A percentile compares a stretch with the other conserved stretches of the same genome.
These are phyloP conservation scores for Silurus aristotelis DNA, from an alignment of 2,797 vertebrate species.

Conservation along the genomic window DNA sequence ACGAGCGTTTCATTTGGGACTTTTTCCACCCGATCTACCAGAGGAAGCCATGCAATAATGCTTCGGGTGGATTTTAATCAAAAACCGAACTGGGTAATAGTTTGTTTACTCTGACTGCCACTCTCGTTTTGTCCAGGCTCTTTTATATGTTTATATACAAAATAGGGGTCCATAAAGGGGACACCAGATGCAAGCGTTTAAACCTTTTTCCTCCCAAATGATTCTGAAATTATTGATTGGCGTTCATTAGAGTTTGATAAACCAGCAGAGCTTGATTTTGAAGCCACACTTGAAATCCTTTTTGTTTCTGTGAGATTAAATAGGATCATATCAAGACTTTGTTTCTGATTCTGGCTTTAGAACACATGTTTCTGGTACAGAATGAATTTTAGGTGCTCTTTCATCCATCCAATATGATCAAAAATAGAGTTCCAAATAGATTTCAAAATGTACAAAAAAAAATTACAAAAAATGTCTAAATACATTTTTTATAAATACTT, in stretches of 20 bases:
- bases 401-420: not conserved
- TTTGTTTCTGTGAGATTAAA: not conserved
- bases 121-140: not conserved
- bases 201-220: not conserved
- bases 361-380: not conserved
- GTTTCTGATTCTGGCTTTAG: not conserved
- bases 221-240: not conserved
- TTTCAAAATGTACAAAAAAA: no score
- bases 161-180: not conserved
- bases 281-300: not conserved
- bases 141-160: conserved; percentile 24
- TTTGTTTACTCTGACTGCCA: conserved; percentile 27
- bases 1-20: not conserved
- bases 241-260: not conserved
- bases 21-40: not conserved
- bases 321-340: not conserved
- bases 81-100: conserved; percentile 9
- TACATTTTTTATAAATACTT: no score
- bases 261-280: not conserved
- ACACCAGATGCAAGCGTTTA: conserved; percentile 21
- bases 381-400: not conserved
- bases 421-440: no score
- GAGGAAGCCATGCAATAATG: conserved; percentile 20
- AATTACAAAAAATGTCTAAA: no score
- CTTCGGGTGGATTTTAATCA: conserved; percentile 33